phyloP scores from a whole-genome alignment of 2,113 vertebrate species.

The Periophthalmodon schlosseri region DNA sequence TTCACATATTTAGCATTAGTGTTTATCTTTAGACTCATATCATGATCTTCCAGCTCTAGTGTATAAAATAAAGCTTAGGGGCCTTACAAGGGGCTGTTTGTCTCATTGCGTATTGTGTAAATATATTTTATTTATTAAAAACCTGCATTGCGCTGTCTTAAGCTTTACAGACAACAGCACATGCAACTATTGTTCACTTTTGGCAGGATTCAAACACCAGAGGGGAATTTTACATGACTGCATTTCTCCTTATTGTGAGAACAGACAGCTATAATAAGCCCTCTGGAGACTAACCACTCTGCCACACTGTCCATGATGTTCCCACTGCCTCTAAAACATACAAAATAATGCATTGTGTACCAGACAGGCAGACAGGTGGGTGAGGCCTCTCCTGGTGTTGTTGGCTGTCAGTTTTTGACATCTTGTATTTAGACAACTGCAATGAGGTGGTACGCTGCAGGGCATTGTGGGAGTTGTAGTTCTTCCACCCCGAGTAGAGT shows the following conservation, averaged over 20 bases:
- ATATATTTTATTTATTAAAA: background rate
- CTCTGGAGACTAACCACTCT: conserved; percentile 12
- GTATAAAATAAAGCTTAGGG: too few relatives aligned
- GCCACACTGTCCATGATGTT: background rate
- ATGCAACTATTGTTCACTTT: conserved; percentile 21
- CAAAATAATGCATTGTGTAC: background rate
- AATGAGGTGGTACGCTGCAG: conserved; percentile 31
- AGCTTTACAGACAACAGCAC: conserved; percentile 10
- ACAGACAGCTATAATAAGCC: conserved; percentile 27
- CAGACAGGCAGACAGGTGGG: conserved; percentile 18
- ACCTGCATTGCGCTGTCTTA: background rate
- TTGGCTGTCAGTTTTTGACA: conserved; percentile 28
- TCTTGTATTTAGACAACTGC: conserved; percentile 28
- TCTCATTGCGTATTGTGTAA: background rate
- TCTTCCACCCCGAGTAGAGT: conserved; percentile 19
- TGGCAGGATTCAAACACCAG: background rate
- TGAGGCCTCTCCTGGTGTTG: conserved; percentile 20
- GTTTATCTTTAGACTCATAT: too few relatives aligned
- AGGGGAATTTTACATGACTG: conserved; percentile 20
- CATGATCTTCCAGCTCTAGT: too few relatives aligned
- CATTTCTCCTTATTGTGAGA: background rate
- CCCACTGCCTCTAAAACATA: conserved; percentile 2
- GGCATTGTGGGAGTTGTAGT: conserved; percentile 47
- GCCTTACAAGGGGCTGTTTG: background rate
- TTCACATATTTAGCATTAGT: background rate